Conservation (phyloP, 2,888 invertebrate species). For the Zaprionus obscuricornis region DNA sequence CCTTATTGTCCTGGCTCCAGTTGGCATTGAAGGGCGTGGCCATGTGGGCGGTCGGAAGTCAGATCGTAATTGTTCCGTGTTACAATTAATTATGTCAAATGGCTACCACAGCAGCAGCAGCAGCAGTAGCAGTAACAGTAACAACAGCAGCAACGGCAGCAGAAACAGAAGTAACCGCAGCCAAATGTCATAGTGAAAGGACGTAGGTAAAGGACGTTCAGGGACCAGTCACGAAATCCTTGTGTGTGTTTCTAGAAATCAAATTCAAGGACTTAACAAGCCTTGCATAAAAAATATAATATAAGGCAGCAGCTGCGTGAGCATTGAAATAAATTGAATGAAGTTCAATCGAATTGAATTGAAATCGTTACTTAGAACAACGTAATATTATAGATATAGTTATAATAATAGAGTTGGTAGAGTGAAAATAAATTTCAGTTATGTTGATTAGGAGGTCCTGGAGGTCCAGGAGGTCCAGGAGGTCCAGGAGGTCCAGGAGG, state of each 20-base stretch:
- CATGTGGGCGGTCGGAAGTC: neutral
- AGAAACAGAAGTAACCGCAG: too few species aligned
- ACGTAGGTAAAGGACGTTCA: too few species aligned
- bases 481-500: neutral
- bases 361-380: too few species aligned
- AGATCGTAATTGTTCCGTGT: conserved; percentile 72
- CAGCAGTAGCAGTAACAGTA: neutral
- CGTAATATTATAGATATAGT: too few species aligned
- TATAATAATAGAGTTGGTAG: too few species aligned
- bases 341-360: too few species aligned
- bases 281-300: conserved; percentile 51
- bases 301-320: conserved; percentile 19
- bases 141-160: neutral
- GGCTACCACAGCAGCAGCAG: conserved; percentile 33
- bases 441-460: neutral
- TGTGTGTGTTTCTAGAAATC: conserved; percentile 20
- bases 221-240: conserved; percentile 5
- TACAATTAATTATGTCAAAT: conserved; percentile 75
- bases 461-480: neutral
- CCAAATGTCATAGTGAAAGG: neutral
- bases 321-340: conserved; percentile 49
- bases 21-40: neutral
- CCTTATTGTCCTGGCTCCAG: conserved; percentile 62
- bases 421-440: too few species aligned
- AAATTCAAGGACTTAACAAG: conserved; percentile 36